Percentiles rank a stretch among this genome's conserved stretches.
phyloP scores from a whole-genome alignment of 2,797 vertebrate genomes.

The Myripristis jacobus region DNA sequence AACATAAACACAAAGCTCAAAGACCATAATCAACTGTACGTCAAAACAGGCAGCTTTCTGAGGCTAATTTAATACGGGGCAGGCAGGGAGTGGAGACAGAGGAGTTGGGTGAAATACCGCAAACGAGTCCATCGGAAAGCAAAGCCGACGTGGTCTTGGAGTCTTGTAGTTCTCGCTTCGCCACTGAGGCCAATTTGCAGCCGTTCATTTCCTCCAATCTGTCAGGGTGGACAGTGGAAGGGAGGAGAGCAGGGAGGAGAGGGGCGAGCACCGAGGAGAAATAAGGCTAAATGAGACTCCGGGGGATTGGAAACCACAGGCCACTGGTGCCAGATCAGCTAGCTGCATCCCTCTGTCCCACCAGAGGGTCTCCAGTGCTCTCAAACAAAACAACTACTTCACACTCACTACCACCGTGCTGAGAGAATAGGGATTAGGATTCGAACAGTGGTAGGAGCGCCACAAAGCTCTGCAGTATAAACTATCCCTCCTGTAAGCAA shows the following conservation, averaged over 20 bases:
- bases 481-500: constrained; percentile 24
- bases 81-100: constrained; percentile 48
- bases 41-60: constrained; percentile 41
- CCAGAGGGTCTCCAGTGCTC: constrained; percentile 4
- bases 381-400: constrained; percentile 46
- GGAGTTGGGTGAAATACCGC: constrained; percentile 41
- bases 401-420: constrained; percentile 9
- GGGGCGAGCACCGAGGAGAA: constrained; percentile 49
- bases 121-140: constrained; percentile 50
- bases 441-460: not conserved
- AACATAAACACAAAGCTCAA: constrained; percentile 60
- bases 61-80: constrained; percentile 58
- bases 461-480: not conserved
- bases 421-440: not conserved
- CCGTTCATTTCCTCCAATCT: constrained; percentile 72
- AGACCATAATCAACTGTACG: constrained; percentile 46
- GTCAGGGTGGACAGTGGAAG: constrained; percentile 55
- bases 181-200: constrained; percentile 75
- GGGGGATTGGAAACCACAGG: constrained; percentile 63
- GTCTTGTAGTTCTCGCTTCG: constrained; percentile 27
- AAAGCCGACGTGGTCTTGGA: constrained; percentile 42
- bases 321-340: constrained; percentile 42
- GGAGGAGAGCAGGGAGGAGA: constrained; percentile 13
- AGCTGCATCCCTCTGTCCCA: constrained; percentile 34
- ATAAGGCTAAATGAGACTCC: constrained; percentile 73